phyloP scores from a whole-genome alignment of 2,113 vertebrate species.

The Solea senegalensis region DNA sequence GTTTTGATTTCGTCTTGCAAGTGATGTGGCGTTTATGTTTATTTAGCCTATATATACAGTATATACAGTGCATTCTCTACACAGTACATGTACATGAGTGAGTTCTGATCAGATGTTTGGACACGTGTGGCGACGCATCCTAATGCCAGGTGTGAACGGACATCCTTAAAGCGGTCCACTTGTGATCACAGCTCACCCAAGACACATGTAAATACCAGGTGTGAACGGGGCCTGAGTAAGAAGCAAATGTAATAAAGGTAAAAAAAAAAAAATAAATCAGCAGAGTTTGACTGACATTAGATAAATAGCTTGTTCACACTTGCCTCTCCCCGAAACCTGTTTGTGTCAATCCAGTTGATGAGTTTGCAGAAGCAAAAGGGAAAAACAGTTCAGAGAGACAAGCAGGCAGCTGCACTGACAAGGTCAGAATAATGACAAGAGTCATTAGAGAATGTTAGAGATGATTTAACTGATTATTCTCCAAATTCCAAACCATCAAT shows the following conservation, averaged over 20 bases:
- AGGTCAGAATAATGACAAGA: constrained; percentile 9
- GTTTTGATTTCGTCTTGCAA: no score
- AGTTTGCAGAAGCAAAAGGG: constrained; percentile 14
- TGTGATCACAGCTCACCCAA: background rate
- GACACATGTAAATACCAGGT: background rate
- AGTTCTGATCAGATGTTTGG: background rate
- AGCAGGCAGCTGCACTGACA: constrained; percentile 41
- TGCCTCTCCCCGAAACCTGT: constrained; percentile 51
- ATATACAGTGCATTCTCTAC: no score
- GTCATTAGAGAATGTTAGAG: constrained; percentile 5
- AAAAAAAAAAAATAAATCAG: background rate
- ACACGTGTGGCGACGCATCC: background rate
- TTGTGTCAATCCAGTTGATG: constrained; percentile 44
- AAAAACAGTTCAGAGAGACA: constrained; percentile 26
- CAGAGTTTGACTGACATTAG: constrained; percentile 50
- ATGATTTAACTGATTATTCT: constrained; percentile 16
- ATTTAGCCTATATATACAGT: no score
- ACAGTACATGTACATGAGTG: no score
- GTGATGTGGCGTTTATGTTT: no score
- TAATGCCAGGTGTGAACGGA: background rate
- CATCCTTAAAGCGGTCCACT: background rate
- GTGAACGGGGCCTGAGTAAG: background rate
- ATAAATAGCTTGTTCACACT: constrained; percentile 36
- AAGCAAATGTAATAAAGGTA: background rate
- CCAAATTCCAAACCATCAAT: constrained; percentile 29